A percentile compares a stretch with the other conserved stretches of the same genome.
Conservation (phyloP, 2,888 invertebrate species). For the Morpho helenor region DNA sequence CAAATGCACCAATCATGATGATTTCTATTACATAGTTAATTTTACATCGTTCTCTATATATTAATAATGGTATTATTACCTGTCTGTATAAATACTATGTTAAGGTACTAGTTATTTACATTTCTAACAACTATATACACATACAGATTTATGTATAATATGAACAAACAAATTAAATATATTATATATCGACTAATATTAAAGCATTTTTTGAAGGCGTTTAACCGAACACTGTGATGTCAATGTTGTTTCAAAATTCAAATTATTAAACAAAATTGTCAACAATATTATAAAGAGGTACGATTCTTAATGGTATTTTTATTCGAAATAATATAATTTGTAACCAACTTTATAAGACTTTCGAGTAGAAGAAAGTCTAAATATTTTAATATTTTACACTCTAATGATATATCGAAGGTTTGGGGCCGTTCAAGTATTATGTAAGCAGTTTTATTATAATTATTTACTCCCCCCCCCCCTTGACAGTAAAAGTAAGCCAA, state of each 20-base stretch:
- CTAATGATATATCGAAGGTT: too few species aligned
- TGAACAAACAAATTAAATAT: constrained; percentile 42
- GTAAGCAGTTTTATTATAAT: too few species aligned
- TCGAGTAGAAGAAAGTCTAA: too few species aligned
- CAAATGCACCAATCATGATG: constrained; percentile 45
- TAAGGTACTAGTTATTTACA: constrained; percentile 60
- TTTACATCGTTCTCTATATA: constrained; percentile 18
- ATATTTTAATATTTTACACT: too few species aligned
- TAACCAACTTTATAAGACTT: too few species aligned
- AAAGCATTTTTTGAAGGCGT: constrained; percentile 75
- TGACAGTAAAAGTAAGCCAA: too few species aligned
- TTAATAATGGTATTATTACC: constrained; percentile 2
- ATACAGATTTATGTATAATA: constrained; percentile 55
- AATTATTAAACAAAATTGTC: background rate
- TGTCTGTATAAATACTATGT: constrained; percentile 52
- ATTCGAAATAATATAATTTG: too few species aligned
- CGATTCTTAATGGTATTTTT: background rate
- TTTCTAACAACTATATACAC: constrained; percentile 72
- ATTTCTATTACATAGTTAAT: constrained; percentile 40
- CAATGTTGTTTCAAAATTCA: constrained; percentile 2
- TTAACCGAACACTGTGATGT: constrained; percentile 62
- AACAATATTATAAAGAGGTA: background rate
- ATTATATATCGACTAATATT: constrained; percentile 54
- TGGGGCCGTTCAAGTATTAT: too few species aligned
- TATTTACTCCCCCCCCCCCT: too few species aligned